A percentile compares a stretch with the other conserved stretches of the same genome.
Conservation (phyloP, 2,888 invertebrate genomes). For the Amblyjoppa fuscipennis region DNA sequence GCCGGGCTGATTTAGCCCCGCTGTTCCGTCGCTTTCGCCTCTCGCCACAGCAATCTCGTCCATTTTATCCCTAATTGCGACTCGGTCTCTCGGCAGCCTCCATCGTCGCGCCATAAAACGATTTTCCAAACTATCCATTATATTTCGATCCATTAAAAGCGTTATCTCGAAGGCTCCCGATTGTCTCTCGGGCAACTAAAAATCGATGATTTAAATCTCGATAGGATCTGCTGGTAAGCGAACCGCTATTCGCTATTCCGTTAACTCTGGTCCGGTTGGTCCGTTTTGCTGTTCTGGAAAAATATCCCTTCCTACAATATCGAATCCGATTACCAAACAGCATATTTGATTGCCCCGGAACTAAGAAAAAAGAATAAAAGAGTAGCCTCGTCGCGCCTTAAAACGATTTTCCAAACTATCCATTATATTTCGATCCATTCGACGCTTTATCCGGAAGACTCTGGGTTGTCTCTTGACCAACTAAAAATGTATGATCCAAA, state of each 20-base stretch:
- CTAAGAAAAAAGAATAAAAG: background rate
- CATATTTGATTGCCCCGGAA: background rate
- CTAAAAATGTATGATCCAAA: constrained; percentile 51
- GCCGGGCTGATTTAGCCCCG: constrained; percentile 71
- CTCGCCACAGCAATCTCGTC: constrained; percentile 73
- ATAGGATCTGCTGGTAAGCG: constrained; percentile 47
- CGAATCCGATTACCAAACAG: background rate
- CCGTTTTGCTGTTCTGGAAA: background rate
- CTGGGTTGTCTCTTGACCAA: constrained; percentile 39
- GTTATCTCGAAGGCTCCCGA: constrained; percentile 58
- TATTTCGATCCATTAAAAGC: constrained; percentile 58
- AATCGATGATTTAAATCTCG: constrained; percentile 51
- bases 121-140: constrained; percentile 59
- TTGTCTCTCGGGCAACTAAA: constrained; percentile 51
- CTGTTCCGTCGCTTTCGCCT: constrained; percentile 69
- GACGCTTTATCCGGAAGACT: constrained; percentile 51
- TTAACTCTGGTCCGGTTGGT: background rate
- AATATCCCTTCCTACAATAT: background rate
- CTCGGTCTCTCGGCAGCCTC: constrained; percentile 60
- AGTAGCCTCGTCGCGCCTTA: background rate
- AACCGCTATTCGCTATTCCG: background rate
- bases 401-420: constrained; percentile 49
- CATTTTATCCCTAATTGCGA: constrained; percentile 76
- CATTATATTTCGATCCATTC: constrained; percentile 59
- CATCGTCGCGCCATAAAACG: constrained; percentile 21